Evolutionary conservation across 2,888 invertebrate genomes (phyloP).

Genomic region (Lordiphosa fenestrarum): DNA sequence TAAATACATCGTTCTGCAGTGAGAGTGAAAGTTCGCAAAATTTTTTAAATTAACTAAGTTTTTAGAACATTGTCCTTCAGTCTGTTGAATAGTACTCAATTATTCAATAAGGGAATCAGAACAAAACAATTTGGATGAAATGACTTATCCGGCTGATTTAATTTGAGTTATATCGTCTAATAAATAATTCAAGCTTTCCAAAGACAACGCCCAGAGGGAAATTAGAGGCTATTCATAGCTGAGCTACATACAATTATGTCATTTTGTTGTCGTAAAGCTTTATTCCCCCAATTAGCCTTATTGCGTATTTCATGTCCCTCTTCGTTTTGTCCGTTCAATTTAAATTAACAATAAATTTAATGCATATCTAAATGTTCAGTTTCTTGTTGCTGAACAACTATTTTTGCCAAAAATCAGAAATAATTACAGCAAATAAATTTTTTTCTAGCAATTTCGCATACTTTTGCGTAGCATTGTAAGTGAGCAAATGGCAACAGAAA

Average conservation of each 20-base stretch:
- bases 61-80: too few species aligned
- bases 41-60: too few species aligned
- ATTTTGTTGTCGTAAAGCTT: too few species aligned
- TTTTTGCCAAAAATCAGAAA: constrained; percentile 44
- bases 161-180: too few species aligned
- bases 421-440: constrained; percentile 50
- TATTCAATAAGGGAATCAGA: too few species aligned
- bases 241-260: background rate
- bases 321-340: constrained; percentile 19
- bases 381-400: constrained; percentile 16
- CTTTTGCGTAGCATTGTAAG: constrained; percentile 45
- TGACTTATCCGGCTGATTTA: too few species aligned
- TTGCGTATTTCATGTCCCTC: constrained; percentile 1
- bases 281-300: background rate
- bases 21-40: too few species aligned
- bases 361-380: constrained; percentile 46
- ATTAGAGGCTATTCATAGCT: background rate
- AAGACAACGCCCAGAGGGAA: too few species aligned
- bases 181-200: background rate
- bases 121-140: too few species aligned
- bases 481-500: constrained; percentile 5
- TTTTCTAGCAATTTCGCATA: constrained; percentile 32
- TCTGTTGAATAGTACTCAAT: too few species aligned
- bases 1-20: too few species aligned
- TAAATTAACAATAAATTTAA: constrained; percentile 39